Percentiles rank a stretch among this genome's conserved stretches.
Evolutionary conservation across 2,888 invertebrate genomes (phyloP).

Genomic region (Cordilura impudica): DNA sequence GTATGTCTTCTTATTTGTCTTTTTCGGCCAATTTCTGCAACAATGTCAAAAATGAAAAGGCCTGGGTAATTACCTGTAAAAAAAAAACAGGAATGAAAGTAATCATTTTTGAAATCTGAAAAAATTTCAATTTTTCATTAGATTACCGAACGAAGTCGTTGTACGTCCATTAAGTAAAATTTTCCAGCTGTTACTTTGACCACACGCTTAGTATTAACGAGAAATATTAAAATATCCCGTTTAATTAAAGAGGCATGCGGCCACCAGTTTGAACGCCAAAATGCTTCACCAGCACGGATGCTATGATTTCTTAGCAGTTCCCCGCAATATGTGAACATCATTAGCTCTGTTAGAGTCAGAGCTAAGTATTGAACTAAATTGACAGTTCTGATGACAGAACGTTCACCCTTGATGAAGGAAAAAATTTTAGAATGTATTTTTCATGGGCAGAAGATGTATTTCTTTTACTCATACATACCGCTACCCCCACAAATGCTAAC

Average conservation of each 20-base stretch:
- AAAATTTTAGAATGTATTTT: neutral
- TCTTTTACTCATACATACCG: slow-evolving; percentile 63
- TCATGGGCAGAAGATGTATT: neutral
- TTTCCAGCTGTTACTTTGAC: slow-evolving; percentile 74
- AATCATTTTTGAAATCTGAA: neutral
- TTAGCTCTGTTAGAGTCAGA: slow-evolving; percentile 70
- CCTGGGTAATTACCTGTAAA: slow-evolving; percentile 72
- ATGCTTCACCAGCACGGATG: slow-evolving; percentile 71
- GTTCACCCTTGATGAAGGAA: slow-evolving; percentile 49
- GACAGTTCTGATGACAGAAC: slow-evolving; percentile 66
- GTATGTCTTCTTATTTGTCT: slow-evolving; percentile 64
- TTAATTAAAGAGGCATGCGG: slow-evolving; percentile 66
- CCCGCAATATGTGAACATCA: slow-evolving; percentile 75
- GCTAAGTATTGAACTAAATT: slow-evolving; percentile 73
- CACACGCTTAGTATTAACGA: slow-evolving; percentile 69
- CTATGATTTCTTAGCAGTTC: slow-evolving; percentile 72
- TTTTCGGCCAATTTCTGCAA: slow-evolving; percentile 74
- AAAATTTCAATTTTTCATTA: neutral
- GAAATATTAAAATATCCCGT: slow-evolving; percentile 71
- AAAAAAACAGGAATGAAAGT: neutral
- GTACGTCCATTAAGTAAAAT: slow-evolving; percentile 74
- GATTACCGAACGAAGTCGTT: slow-evolving; percentile 70
- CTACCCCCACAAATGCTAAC: slow-evolving; percentile 74
- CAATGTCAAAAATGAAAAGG: slow-evolving; percentile 74
- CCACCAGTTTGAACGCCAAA: slow-evolving; percentile 73